phyloP scores from a whole-genome alignment of 1,140 invertebrate genomes.

The Muscidifurax raptorellus region DNA sequence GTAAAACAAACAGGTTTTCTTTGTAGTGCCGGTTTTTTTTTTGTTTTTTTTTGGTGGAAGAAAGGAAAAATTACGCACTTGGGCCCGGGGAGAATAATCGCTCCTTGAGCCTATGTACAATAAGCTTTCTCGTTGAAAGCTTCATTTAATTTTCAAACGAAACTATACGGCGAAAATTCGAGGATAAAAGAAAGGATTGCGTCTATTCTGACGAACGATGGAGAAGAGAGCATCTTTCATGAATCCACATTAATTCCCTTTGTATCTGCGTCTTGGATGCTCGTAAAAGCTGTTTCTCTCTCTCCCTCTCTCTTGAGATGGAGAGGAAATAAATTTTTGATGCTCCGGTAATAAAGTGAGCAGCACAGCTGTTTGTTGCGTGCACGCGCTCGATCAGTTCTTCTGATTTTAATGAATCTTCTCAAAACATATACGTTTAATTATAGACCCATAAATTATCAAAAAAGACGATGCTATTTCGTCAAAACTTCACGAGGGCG shows the following conservation, averaged over 20 bases:
- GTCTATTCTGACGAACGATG: neutral
- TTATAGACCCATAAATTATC: neutral
- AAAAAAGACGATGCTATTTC: neutral
- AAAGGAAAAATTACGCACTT: neutral
- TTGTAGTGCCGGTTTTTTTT: no score
- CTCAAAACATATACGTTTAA: neutral
- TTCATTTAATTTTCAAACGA: neutral
- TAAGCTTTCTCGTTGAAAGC: neutral
- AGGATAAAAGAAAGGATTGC: neutral
- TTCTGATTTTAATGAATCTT: neutral
- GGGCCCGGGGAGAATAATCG: neutral
- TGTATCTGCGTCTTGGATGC: neutral
- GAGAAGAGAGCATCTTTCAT: neutral
- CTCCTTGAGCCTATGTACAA: neutral
- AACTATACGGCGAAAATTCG: neutral
- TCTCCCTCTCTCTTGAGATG: no score
- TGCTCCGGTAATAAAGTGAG: neutral
- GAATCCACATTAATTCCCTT: slow-evolving; percentile 15
- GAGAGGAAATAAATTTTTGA: neutral
- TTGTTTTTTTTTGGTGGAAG: neutral
- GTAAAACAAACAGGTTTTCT: neutral
- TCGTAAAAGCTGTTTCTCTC: neutral
- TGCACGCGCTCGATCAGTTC: no score
- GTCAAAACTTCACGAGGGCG: neutral
- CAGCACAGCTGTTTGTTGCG: neutral